Evolutionary conservation across 2,797 vertebrate genomes (phyloP).

Genomic region (Schizopygopsis malacanthus): DNA sequence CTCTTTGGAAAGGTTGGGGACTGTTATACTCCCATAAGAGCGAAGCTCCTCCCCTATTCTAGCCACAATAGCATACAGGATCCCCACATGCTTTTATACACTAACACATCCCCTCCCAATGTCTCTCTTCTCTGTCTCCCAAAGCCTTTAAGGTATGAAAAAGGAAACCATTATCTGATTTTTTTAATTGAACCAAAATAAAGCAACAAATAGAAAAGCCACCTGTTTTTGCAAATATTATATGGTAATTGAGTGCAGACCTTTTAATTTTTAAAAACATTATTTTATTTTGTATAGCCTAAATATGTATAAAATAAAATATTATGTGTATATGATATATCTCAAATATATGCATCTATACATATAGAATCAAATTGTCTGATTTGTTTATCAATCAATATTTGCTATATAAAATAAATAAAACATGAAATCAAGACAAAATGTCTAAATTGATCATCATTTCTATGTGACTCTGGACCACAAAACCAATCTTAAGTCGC

Average conservation of each 20-base stretch:
- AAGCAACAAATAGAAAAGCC: background rate
- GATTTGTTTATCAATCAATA: background rate
- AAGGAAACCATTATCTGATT: background rate
- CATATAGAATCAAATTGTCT: background rate
- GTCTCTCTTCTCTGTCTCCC: background rate
- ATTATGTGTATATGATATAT: too few relatives aligned
- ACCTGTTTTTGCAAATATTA: background rate
- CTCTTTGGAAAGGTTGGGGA: conserved; percentile 28
- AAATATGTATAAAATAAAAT: background rate
- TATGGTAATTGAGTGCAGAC: background rate
- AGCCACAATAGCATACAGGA: conserved; percentile 33
- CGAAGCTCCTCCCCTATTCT: conserved; percentile 24
- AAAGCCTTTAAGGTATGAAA: background rate
- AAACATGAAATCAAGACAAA: background rate
- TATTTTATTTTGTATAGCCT: background rate
- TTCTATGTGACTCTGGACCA: background rate
- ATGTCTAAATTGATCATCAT: background rate
- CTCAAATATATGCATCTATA: too few relatives aligned
- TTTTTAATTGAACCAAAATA: background rate
- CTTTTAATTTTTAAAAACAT: background rate
- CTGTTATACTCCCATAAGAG: conserved; percentile 30
- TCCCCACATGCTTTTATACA: conserved; percentile 48
- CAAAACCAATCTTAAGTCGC: too few relatives aligned
- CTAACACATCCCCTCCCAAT: conserved; percentile 23
- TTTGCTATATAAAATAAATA: too few relatives aligned